Base-by-base conservation (phyloP, 2,888 invertebrate species). In the Desoria tigrina region DNA sequence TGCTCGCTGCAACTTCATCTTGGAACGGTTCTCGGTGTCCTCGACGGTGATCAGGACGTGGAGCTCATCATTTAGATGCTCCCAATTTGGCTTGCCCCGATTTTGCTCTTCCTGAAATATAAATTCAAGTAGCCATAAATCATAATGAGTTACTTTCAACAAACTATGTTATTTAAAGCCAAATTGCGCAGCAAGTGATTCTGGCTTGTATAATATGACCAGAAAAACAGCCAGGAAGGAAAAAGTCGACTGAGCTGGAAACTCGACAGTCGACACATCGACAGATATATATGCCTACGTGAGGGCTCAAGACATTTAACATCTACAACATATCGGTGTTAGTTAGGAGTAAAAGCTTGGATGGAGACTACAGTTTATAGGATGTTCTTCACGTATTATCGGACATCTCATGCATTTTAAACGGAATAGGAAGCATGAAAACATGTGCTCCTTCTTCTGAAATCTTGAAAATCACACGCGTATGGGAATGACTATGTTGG, bases 51-150 rank as follows among this genome's bases (percentile, higher is more conserved):
- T 90, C 77, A 99, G 85, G 72, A 99, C 98, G 83, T 99, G 99
- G 65, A 99, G 86, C 79, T 99, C 98, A 81, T 99, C 99, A 78
- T 94, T 95, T 80, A 99, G 84, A 81, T 99, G 99, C 82, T 99
- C 99, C 99, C 99, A 99, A 84, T 99, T 99, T 74, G 98, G 96
- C 83, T 99, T 99, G 77, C 99, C 99, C 81, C 97, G 88, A 84
- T 98, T 99, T 79, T 92, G 90, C 81, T 99, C 98, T 85, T 99
- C 99, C 98, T 99, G 84, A 32, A 79, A 77, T 62, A 53, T 66
- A 69, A 60, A 71, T 59, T 61, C 51, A 61, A 24, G 37, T 66
- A 50, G 56, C 63, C 65, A 69, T 73, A 73, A 73, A 73, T 73
- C 73, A 71, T 63, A n/a, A 2, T 18, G n/a, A 21, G 32, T 32